A percentile compares a stretch with the other conserved stretches of the same genome.
phyloP scores from a whole-genome alignment of 2,113 vertebrate genomes.

The Psammodynastes pulverulentus region DNA sequence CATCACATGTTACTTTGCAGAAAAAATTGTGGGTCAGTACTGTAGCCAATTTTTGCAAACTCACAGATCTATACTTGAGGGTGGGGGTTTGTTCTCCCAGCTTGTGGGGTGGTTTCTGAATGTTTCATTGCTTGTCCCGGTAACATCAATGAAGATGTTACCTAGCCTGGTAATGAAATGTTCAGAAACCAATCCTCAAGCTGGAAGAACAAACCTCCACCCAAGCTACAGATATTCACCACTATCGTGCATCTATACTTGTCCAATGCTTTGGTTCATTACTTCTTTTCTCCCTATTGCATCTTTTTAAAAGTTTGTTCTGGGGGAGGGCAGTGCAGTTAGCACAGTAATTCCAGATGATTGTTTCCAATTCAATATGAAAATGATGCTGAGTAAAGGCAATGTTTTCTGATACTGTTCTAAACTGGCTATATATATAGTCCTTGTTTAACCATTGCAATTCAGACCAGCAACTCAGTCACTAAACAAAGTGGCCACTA shows the following conservation, averaged over 20 bases:
- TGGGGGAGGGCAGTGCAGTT: background rate
- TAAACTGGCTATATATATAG: background rate
- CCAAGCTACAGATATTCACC: background rate
- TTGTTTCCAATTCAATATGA: background rate
- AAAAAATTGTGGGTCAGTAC: background rate
- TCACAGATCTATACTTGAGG: background rate
- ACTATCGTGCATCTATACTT: background rate
- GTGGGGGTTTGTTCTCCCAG: background rate
- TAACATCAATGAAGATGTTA: background rate
- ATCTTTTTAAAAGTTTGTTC: background rate
- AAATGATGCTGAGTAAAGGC: background rate
- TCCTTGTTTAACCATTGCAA: background rate
- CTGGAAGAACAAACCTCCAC: background rate
- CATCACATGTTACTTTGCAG: background rate
- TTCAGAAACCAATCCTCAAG: background rate
- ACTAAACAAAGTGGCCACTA: background rate
- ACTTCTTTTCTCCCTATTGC: background rate
- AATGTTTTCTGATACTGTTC: background rate
- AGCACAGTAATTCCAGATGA: background rate
- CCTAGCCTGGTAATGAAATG: no score
- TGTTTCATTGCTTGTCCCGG: background rate
- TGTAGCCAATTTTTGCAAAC: conserved; percentile 1
- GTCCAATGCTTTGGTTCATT: background rate
- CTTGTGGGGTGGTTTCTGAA: background rate
- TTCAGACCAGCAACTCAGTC: background rate